A percentile compares a stretch with the other conserved stretches of the same genome.
These are phyloP conservation scores for Mungos mungo DNA, from an alignment of 2,113 vertebrate species.

Conservation along the genomic window DNA sequence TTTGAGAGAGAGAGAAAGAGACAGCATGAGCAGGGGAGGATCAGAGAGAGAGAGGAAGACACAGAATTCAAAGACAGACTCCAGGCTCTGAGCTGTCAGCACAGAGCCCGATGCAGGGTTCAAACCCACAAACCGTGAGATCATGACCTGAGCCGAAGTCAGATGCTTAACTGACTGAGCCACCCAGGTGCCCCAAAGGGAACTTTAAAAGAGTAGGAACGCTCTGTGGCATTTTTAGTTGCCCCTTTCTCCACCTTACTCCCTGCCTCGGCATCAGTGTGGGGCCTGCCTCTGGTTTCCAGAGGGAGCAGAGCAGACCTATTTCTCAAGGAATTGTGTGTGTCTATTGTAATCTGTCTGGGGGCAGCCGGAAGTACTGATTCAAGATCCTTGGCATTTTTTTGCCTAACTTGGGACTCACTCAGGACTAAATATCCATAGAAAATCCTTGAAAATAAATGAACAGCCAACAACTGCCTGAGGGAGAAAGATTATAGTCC, in stretches of 20 bases:
- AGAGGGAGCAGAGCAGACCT: background rate
- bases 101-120: no score
- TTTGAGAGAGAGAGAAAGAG: no score
- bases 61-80: no score
- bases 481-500: background rate
- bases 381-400: background rate
- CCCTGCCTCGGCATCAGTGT: background rate
- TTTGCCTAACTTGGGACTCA: background rate
- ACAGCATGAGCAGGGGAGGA: no score
- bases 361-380: background rate
- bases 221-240: background rate
- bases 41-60: no score
- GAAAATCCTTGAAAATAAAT: background rate
- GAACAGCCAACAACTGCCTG: background rate
- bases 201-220: background rate
- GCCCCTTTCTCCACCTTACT: background rate
- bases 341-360: background rate
- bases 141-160: no score
- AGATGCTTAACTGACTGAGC: no score
- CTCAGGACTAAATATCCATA: background rate
- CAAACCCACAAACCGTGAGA: no score
- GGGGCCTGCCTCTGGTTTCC: background rate
- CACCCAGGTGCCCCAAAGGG: background rate
- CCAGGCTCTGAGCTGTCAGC: no score
- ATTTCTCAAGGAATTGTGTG: background rate